Base-by-base conservation (phyloP, 2,797 vertebrate genomes). In the Coregonus suidteri region DNA sequence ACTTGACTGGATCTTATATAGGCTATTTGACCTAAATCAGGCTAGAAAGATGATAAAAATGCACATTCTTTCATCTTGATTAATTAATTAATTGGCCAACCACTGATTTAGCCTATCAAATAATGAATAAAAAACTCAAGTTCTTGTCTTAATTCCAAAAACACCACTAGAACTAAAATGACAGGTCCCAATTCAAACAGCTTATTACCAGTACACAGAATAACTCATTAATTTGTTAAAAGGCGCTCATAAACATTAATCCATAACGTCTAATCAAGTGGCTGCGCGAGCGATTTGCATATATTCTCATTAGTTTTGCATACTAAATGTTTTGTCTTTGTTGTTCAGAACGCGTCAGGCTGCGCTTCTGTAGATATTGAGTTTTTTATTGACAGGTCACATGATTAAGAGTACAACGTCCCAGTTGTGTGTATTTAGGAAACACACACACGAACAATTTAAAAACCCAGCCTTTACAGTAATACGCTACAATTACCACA, bases 221-320 rank as follows among this genome's bases (percentile, higher is more conserved):
- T 14, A 56, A 14, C 68, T 52, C 77, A 90, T 86, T 84, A 85
- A 88, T 90, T 85, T 74, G 86, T 80, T 79, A 75, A 11, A 77
- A 70, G 84, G 31, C 71, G 78, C 52, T 18, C 16, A 65, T 59
- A 15, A 73, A 59, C 72, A 37, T 34, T 56, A 14, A 53, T 54
- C 56, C 79, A 52, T 15, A 84, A 79, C 83, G 82, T 82, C 84
- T 77, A 4, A 25, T 53, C 73, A 78, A 53, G 47, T 76, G 53
- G 53, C 71, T 3, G 69, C 18, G 51, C 74, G 6, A 92, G 51
- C 73, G 6, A 92, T 93, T 91, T 92, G 87, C 91, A 92, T 91
- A 91, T 92, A 91, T 92, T 90, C 85, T 88, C 91, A 91, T 93
- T 88, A 86, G 83, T 84, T 80, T 87, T 83, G 11, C 67, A 74